Evolutionary conservation across 1,140 invertebrate species (phyloP).

Genomic region (Eumaeus atala): DNA sequence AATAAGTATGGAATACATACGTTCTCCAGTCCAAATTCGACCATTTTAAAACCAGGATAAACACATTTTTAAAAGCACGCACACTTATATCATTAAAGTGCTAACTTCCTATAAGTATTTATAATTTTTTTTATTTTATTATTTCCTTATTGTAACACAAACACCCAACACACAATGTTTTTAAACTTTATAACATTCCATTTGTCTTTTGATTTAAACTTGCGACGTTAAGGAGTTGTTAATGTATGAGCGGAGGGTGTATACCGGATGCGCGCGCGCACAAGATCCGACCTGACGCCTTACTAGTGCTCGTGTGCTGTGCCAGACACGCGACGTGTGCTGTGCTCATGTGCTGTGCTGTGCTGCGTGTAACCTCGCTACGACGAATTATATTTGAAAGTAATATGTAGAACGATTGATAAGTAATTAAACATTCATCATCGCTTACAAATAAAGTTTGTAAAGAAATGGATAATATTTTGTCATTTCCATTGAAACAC

Average conservation of each 20-base stretch:
- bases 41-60: constrained; percentile 38
- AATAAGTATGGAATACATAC: constrained; percentile 36
- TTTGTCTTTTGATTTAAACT: neutral
- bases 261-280: constrained; percentile 40
- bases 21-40: constrained; percentile 68
- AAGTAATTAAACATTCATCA: too few species aligned
- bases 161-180: too few species aligned
- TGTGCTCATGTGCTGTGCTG: neutral
- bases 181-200: neutral
- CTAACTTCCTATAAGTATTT: too few species aligned
- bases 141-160: too few species aligned
- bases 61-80: constrained; percentile 8
- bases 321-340: neutral
- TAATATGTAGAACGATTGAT: constrained; percentile 14
- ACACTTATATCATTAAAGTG: neutral
- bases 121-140: too few species aligned
- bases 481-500: too few species aligned
- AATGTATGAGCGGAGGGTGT: constrained; percentile 14
- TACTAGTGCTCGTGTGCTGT: constrained; percentile 16
- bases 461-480: too few species aligned
- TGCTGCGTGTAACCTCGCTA: constrained; percentile 27
- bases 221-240: constrained; percentile 1
- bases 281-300: constrained; percentile 17
- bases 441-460: too few species aligned
- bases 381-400: constrained; percentile 26